These are phyloP conservation scores for Zaprionus nigranus DNA, from an alignment of 1,140 invertebrate genomes.

Conservation along the genomic window DNA sequence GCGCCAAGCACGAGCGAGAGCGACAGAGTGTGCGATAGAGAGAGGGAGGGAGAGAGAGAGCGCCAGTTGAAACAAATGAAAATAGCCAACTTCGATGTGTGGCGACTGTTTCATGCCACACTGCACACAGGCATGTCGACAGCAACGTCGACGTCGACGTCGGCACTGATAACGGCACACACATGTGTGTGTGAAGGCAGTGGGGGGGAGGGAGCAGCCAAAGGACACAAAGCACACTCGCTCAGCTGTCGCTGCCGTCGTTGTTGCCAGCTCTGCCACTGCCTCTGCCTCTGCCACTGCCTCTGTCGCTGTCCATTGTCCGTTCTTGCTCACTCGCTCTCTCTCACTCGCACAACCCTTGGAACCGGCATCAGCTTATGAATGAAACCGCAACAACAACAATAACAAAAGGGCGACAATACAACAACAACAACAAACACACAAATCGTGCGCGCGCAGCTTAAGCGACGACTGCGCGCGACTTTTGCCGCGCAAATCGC, in stretches of 20 bases:
- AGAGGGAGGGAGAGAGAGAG: conserved; percentile 23
- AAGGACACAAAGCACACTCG: not conserved
- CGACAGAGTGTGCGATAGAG: conserved; percentile 11
- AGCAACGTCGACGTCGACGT: not conserved
- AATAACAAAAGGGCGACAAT: conserved; percentile 9
- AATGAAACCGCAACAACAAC: conserved; percentile 18
- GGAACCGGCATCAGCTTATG: conserved; percentile 32
- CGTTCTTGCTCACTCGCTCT: conserved; percentile 5
- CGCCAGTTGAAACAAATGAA: conserved; percentile 52
- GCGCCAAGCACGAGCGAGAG: conserved; percentile 27
- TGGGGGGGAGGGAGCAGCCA: not conserved
- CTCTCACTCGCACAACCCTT: conserved; percentile 31
- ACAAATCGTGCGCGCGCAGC: conserved; percentile 51
- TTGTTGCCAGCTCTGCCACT: not conserved
- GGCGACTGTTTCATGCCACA: conserved; percentile 39
- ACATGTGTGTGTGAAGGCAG: conserved; percentile 25
- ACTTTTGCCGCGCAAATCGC: conserved; percentile 44
- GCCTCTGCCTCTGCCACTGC: not conserved
- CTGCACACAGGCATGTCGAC: conserved; percentile 26
- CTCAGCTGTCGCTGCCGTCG: conserved; percentile 1
- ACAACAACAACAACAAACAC: conserved; percentile 10
- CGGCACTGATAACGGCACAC: conserved; percentile 32
- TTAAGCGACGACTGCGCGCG: conserved; percentile 40
- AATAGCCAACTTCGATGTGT: conserved; percentile 53
- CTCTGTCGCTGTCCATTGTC: conserved; percentile 20